phyloP scores from a whole-genome alignment of 1,140 invertebrate species.

The Myzus persicae region DNA sequence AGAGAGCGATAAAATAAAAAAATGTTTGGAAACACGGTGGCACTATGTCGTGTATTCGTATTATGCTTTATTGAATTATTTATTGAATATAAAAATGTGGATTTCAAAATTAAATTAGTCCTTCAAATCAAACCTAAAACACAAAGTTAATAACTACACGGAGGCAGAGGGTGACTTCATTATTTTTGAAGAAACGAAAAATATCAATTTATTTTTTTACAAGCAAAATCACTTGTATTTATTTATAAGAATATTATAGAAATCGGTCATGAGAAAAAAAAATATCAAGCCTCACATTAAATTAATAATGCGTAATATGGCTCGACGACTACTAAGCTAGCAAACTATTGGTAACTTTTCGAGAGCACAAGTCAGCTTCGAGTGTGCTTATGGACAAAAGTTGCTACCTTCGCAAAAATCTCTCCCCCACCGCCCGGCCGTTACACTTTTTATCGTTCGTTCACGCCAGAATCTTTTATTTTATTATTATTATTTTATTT shows the following conservation, averaged over 20 bases:
- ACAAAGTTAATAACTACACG: not conserved
- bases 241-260: slow-evolving; percentile 6
- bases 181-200: not conserved
- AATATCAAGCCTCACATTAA: slow-evolving; percentile 39
- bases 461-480: slow-evolving; percentile 32
- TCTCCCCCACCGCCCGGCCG: too few relatives aligned
- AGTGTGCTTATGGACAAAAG: slow-evolving; percentile 37
- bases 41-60: not conserved
- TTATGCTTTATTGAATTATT: not conserved
- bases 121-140: not conserved
- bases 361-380: slow-evolving; percentile 34
- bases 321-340: slow-evolving; percentile 39
- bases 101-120: not conserved
- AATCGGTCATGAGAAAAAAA: slow-evolving; percentile 30
- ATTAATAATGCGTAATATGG: slow-evolving; percentile 45
- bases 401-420: slow-evolving; percentile 45
- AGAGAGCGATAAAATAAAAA: not conserved
- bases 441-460: slow-evolving; percentile 16
- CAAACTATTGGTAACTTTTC: slow-evolving; percentile 30
- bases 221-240: not conserved
- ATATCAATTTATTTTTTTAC: not conserved
- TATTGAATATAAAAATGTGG: not conserved
- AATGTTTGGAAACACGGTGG: not conserved
- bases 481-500: slow-evolving; percentile 31
- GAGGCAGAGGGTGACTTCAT: not conserved